These are phyloP conservation scores for Ammodytes dubius DNA, from an alignment of 2,113 vertebrate species.

Conservation along the genomic window DNA sequence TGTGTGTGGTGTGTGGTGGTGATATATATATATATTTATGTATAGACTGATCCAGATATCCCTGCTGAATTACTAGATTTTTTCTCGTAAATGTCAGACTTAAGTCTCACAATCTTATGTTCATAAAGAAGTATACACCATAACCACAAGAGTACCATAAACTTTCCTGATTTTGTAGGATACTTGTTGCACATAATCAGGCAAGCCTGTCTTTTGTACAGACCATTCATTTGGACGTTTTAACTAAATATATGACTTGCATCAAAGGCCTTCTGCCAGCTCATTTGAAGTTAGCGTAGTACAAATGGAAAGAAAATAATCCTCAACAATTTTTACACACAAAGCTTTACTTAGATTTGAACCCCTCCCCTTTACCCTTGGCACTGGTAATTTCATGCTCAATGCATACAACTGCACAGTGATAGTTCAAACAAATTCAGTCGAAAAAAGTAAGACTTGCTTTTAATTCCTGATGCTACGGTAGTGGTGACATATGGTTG, in stretches of 20 bases:
- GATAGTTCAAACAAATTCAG: background rate
- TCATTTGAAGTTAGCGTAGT: background rate
- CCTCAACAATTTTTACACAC: background rate
- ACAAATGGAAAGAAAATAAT: background rate
- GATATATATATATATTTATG: no score
- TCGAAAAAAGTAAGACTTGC: background rate
- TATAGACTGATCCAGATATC: background rate
- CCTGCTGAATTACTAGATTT: background rate
- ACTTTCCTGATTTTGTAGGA: background rate
- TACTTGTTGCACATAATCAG: background rate
- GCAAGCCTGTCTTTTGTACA: constrained; percentile 3
- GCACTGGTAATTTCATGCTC: background rate
- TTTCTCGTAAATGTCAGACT: background rate
- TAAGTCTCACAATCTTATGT: background rate
- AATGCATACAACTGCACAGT: background rate
- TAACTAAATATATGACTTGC: background rate
- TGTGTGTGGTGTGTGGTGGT: no score
- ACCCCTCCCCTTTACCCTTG: no score
- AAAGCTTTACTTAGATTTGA: background rate
- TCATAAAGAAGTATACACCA: background rate
- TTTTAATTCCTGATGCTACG: background rate
- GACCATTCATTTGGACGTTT: constrained; percentile 1
- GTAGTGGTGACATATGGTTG: constrained; percentile 13
- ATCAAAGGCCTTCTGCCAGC: background rate
- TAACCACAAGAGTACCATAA: background rate